Evolutionary conservation across 2,113 vertebrate genomes (phyloP).

Genomic region (Alaudala cheleensis): DNA sequence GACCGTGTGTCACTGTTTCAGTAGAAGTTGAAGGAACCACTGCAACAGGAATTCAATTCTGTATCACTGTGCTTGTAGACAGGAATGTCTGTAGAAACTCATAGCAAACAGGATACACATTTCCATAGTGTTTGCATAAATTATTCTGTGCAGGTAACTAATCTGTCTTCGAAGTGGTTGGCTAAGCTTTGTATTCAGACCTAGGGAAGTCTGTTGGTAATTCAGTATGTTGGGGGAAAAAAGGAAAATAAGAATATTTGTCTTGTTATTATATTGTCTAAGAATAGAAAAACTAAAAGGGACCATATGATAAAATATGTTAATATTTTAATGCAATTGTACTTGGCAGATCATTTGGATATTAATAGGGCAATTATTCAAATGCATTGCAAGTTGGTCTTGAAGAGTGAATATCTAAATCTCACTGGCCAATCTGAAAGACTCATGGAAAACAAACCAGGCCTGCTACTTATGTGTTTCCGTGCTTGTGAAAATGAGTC

Average conservation of each 20-base stretch:
- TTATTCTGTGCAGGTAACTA: background rate
- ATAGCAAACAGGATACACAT: background rate
- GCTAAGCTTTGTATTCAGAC: background rate
- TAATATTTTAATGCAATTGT: background rate
- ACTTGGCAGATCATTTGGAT: background rate
- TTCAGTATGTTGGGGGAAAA: background rate
- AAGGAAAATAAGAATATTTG: background rate
- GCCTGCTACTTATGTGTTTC: background rate
- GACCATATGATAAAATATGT: background rate
- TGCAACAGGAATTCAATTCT: background rate
- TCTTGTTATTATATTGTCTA: background rate
- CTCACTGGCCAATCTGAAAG: background rate
- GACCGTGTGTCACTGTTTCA: background rate
- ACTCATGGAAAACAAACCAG: background rate
- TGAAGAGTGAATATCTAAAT: background rate
- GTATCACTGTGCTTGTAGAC: background rate
- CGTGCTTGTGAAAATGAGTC: background rate
- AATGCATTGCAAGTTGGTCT: background rate
- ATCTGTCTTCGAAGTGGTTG: background rate
- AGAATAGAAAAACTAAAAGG: background rate
- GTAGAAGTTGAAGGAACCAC: background rate
- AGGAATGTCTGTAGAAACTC: background rate
- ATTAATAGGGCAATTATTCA: background rate
- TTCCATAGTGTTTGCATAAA: background rate
- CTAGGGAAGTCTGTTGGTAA: background rate